phyloP scores from a whole-genome alignment of 2,888 invertebrate genomes.

The Serrognathus titanus region DNA sequence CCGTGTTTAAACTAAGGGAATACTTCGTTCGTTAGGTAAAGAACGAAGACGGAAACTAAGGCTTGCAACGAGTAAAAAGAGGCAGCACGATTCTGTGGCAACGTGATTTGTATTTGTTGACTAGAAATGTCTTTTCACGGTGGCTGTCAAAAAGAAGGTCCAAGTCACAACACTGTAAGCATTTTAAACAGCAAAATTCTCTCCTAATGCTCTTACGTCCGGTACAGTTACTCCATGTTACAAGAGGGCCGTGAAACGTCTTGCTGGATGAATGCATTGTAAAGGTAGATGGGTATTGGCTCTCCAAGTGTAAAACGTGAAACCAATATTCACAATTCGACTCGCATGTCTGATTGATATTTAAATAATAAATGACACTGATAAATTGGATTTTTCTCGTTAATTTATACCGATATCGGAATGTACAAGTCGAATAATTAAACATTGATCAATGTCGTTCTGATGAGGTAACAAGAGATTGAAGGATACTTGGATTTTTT shows the following conservation, averaged over 20 bases:
- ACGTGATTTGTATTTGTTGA: no score
- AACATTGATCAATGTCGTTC: constrained; percentile 5
- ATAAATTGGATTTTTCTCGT: constrained; percentile 20
- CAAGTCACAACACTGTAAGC: constrained; percentile 19
- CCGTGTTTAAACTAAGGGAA: no score
- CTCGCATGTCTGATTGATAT: constrained; percentile 17
- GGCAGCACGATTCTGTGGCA: no score
- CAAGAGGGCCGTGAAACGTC: not conserved
- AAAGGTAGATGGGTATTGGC: no score
- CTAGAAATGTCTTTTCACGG: constrained; percentile 12
- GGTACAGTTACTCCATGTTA: constrained; percentile 10
- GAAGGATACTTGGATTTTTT: no score
- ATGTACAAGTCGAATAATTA: constrained; percentile 7
- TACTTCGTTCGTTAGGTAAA: no score
- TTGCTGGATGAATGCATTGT: not conserved
- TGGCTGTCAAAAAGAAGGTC: constrained; percentile 19
- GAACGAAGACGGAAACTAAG: no score
- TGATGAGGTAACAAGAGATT: not conserved
- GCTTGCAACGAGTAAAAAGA: no score
- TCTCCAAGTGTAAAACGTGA: not conserved
- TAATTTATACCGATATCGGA: constrained; percentile 17
- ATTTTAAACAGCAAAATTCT: constrained; percentile 15
- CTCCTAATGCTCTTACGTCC: constrained; percentile 11
- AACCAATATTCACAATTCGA: constrained; percentile 12
- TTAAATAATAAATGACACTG: constrained; percentile 16